These are phyloP conservation scores for Nomada ferruginata DNA, from an alignment of 2,888 invertebrate genomes.

Conservation along the genomic window DNA sequence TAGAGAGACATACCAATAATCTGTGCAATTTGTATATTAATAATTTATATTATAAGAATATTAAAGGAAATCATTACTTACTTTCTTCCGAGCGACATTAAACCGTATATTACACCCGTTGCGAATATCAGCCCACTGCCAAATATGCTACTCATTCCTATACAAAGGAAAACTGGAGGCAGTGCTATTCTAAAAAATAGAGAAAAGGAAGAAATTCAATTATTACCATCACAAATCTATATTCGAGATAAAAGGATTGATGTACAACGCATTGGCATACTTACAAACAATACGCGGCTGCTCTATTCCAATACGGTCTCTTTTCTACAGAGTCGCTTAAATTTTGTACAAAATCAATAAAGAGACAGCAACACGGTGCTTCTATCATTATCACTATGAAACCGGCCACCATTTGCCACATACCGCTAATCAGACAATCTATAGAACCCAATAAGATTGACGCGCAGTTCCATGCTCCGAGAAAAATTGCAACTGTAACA, in stretches of 20 bases:
- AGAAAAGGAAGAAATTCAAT: not conserved
- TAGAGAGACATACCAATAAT: not conserved
- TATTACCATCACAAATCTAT: not conserved
- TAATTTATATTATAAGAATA: constrained; percentile 11
- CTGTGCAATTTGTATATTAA: constrained; percentile 10
- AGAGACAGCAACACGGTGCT: constrained; percentile 98
- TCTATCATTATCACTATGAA: constrained; percentile 95
- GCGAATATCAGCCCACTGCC: constrained; percentile 95
- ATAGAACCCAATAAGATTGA: constrained; percentile 88
- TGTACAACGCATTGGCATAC: constrained; percentile 75
- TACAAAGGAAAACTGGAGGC: constrained; percentile 92
- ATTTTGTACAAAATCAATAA: constrained; percentile 96
- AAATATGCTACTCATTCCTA: constrained; percentile 90
- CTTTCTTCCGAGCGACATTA: constrained; percentile 98
- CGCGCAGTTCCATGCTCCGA: constrained; percentile 91
- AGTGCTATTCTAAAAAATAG: constrained; percentile 88
- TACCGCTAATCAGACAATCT: constrained; percentile 90
- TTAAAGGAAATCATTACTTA: constrained; percentile 86
- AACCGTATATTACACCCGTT: constrained; percentile 95
- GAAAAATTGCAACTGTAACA: constrained; percentile 91
- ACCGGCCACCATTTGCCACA: constrained; percentile 95
- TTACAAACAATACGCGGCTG: constrained; percentile 93
- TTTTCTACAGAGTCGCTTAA: constrained; percentile 93
- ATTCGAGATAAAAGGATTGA: constrained; percentile 4
- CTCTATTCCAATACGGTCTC: constrained; percentile 96